Evolutionary conservation across 2,888 invertebrate species (phyloP).

Genomic region (Acrobasis suavella): DNA sequence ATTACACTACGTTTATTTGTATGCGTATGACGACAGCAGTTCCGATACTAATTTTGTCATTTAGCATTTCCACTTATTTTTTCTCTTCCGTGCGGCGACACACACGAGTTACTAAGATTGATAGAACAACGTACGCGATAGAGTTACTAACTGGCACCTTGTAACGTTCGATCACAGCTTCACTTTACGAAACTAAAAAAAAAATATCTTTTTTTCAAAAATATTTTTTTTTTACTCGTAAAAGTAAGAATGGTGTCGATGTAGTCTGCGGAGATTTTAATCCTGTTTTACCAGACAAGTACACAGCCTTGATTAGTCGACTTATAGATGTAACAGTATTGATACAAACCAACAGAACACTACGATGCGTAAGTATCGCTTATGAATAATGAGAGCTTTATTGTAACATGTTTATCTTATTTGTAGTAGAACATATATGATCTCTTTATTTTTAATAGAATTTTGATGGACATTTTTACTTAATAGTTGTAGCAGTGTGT

Average conservation of each 20-base stretch:
- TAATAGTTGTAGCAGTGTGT: conserved; percentile 75
- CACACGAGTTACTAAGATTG: too few relatives aligned
- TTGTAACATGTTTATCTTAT: conserved; percentile 74
- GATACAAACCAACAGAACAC: conserved; percentile 51
- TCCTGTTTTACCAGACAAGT: conserved; percentile 26
- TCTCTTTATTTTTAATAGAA: conserved; percentile 80
- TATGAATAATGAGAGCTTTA: conserved; percentile 71
- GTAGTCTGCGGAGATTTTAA: conserved; percentile 15
- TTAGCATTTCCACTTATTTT: too few relatives aligned
- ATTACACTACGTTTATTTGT: too few relatives aligned
- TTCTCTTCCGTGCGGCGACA: too few relatives aligned
- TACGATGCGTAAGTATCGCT: conserved; percentile 58
- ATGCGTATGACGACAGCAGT: too few relatives aligned
- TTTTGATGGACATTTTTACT: conserved; percentile 81
- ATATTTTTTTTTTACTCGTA: too few relatives aligned
- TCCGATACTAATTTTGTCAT: too few relatives aligned
- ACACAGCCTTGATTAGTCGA: conserved; percentile 23
- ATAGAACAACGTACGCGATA: too few relatives aligned
- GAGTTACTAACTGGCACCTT: too few relatives aligned
- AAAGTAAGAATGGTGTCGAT: not conserved
- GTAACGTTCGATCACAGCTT: too few relatives aligned
- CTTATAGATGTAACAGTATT: conserved; percentile 47
- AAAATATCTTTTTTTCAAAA: too few relatives aligned
- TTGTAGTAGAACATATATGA: conserved; percentile 75
- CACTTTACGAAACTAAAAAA: too few relatives aligned